Evolutionary conservation across 1,140 invertebrate genomes (phyloP).

Genomic region (Lordiphosa stackelbergi): DNA sequence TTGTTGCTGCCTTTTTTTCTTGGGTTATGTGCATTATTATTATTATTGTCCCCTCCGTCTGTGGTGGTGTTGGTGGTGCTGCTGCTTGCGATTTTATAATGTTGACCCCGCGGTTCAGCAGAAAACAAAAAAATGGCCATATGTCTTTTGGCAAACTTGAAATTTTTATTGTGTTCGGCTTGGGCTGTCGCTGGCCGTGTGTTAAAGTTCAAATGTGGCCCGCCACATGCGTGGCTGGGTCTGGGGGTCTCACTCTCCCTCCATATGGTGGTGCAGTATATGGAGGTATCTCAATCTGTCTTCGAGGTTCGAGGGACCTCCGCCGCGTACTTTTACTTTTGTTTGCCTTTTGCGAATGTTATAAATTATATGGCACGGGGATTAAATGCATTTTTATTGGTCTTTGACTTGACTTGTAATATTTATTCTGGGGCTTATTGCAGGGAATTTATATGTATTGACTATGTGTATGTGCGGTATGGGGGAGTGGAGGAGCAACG

Average conservation of each 20-base stretch:
- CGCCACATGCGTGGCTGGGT: slow-evolving; percentile 51
- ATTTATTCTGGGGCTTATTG: slow-evolving; percentile 26
- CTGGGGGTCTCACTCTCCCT: slow-evolving; percentile 15
- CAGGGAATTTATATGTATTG: too few relatives aligned
- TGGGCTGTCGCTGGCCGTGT: slow-evolving; percentile 39
- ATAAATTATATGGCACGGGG: slow-evolving; percentile 55
- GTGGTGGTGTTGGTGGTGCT: too few relatives aligned
- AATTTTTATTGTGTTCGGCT: slow-evolving; percentile 60
- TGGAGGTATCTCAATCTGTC: slow-evolving; percentile 68
- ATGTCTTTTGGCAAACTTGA: slow-evolving; percentile 63
- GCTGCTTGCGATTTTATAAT: slow-evolving; percentile 68
- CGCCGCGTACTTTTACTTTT: slow-evolving; percentile 63
- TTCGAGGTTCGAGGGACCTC: slow-evolving; percentile 30
- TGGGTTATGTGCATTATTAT: slow-evolving; percentile 11
- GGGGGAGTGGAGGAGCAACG: too few relatives aligned
- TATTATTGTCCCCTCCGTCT: slow-evolving; percentile 15
- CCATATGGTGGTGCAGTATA: slow-evolving; percentile 19
- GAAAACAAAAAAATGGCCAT: slow-evolving; percentile 47
- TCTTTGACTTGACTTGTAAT: slow-evolving; percentile 52
- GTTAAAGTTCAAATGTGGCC: slow-evolving; percentile 73
- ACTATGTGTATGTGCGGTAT: too few relatives aligned
- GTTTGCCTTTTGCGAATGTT: slow-evolving; percentile 41
- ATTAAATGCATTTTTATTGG: slow-evolving; percentile 63
- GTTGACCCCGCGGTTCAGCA: slow-evolving; percentile 63
- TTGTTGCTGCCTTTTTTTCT: slow-evolving; percentile 48